Evolutionary conservation across 2,888 invertebrate genomes (phyloP), one percentile per base, ranked within the genome.

Genomic region (Romanomermis culicivorax): DNA sequence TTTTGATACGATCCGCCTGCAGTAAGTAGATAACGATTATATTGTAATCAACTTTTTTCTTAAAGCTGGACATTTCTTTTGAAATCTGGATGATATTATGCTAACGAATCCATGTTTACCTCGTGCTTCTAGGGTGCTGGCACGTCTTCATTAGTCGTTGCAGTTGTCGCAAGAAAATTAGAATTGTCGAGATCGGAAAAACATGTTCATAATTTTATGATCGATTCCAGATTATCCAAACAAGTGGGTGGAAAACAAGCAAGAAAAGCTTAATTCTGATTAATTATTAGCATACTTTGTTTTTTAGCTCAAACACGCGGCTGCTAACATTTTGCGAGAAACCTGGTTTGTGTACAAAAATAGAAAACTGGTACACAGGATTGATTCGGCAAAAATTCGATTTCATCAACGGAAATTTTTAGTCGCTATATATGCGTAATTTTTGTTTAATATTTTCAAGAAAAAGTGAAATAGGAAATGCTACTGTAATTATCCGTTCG

Each of bases 161-260:
- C 97, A 69, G 95, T 97, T 67, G 88, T 97, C 70, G 95, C 97
- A 68, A 81, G 93, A 72, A 97, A 97, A 77, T 78, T 97, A 77
- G 97, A 97, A 76, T 79, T 97, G 73, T 88, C 91, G 68, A 79
- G 95, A 76, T 97, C 97, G 65, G 97, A 97, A 77, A 97, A 97
- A 77, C 95, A 95, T 78, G 97, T 97, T 69, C 97, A 97, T 77
- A 97, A 95, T 78, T 97, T 97, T 76, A 97, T 97, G 95, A 95
- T 95, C 91, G 97, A 97, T 76, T 95, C 95, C 70, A 95, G 95
- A 77, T 80, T 95, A 74, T 91, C 93, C 66, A 97, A 97, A 79
- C 79, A 91, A 81, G 95, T 93, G 80, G 80, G 80, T 36, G 17
- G 17, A 11, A 11, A 11, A 17, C 17, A 11, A 11, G 17, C 11